phyloP scores from a whole-genome alignment of 64 coral and sea anemone species.

The Dendrophyllia cribrosa region DNA sequence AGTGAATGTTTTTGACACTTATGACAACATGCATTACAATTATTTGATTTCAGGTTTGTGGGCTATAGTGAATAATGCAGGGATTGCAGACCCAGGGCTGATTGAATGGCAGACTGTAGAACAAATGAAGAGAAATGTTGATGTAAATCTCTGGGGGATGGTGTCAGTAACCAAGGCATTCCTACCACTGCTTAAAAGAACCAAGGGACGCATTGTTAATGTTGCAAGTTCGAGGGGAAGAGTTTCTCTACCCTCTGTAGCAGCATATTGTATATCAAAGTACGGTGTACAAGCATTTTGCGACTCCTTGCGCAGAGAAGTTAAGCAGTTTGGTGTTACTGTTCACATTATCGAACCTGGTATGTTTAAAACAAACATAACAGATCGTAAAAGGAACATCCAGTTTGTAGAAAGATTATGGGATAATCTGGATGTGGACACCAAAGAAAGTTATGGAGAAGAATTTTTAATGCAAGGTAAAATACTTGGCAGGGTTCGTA shows the following conservation, averaged over 20 bases:
- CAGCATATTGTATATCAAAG: conserved; percentile 71
- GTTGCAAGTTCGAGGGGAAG: conserved; percentile 35
- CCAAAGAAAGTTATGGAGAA: not conserved
- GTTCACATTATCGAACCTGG: conserved; percentile 82
- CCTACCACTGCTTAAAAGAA: conserved; percentile 71
- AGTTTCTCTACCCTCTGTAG: not conserved
- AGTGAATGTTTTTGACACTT: too few relatives aligned
- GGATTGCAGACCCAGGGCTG: conserved; percentile 33
- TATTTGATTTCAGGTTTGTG: conserved; percentile 64
- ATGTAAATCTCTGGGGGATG: conserved; percentile 86
- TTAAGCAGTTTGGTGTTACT: conserved; percentile 48
- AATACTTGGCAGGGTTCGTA: too few relatives aligned
- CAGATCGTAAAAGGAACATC: conserved; percentile 26
- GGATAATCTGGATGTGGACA: conserved; percentile 20
- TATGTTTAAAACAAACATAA: conserved; percentile 78
- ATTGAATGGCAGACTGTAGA: conserved; percentile 62
- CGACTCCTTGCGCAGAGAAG: conserved; percentile 58
- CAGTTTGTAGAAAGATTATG: conserved; percentile 18
- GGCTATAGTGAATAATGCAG: conserved; percentile 87
- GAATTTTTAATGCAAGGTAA: not conserved
- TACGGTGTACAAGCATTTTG: conserved; percentile 68
- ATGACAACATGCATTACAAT: not conserved
- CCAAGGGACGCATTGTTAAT: conserved; percentile 72
- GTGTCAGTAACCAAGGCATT: conserved; percentile 73
- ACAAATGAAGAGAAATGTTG: conserved; percentile 62